Evolutionary conservation across 2,888 invertebrate species (phyloP), one percentile per base, ranked within the genome.

Genomic region (Margaritifera margaritifera): DNA sequence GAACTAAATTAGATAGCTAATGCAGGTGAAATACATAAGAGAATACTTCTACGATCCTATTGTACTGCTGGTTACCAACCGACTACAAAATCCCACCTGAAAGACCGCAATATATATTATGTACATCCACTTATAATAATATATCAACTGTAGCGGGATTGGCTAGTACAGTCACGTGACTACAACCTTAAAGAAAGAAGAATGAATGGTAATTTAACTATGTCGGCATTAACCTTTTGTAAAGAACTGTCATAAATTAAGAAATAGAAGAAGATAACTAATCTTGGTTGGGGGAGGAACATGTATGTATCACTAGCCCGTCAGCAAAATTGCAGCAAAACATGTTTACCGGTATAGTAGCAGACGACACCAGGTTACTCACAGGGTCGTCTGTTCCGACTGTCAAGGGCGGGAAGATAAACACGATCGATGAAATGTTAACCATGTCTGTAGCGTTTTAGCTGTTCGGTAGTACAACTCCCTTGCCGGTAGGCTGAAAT

Each of bases 61-160:
- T 6, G 50, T 54, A 25, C 50, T 56, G 53, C 55, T 55, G 54
- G 54, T 61, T 55, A 22, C 56, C 54, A 63, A 42, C 59, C 59
- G 66, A 69, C 72, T 75, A 71, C 70, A 69, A 70, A 73, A 71
- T 71, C 71, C 72, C 70, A 78, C 75, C 75, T 74, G 75, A 64
- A 71, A 57, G 67, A 53, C 60, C 59, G 58, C 61, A 60, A 55
- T 62, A 68, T 75, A 74, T 80, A 80, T 73, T 74, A 73, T 75
- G 71, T 74, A 68, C 64, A 68, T 71, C 63, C 63, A 58, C 70
- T 64, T 62, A 60, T 69, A 71, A 71, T 72, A 68, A 67, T 66
- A 66, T 70, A 70, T 74, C 68, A 74, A 70, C 66, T 60, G 24
- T 62, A 65, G 56, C 67, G 68, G 63, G 65, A 77, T 77, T 77